phyloP scores from a whole-genome alignment of 2,113 vertebrate genomes.

The Thryonomys swinderianus region DNA sequence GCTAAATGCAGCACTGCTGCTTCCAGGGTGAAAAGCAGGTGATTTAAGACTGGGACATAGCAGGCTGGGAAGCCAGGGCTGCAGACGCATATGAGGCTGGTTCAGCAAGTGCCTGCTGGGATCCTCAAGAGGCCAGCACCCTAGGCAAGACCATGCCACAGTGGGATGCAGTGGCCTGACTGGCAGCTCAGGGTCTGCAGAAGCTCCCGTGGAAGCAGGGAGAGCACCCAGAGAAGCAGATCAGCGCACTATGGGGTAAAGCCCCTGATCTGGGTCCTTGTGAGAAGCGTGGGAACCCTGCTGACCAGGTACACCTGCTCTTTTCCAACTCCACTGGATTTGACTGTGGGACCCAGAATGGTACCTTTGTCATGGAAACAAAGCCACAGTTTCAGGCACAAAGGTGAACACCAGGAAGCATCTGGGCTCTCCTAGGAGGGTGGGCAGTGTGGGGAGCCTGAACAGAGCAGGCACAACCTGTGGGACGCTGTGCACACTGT shows the following conservation, averaged over 20 bases:
- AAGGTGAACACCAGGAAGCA: not conserved
- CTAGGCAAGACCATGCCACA: not conserved
- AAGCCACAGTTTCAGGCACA: not conserved
- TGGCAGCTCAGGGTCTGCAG: not conserved
- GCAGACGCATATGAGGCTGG: not conserved
- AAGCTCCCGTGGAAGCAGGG: not conserved
- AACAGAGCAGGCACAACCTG: too few species aligned
- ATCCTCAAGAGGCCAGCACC: too few species aligned
- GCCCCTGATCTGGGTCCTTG: not conserved
- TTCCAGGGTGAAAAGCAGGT: not conserved
- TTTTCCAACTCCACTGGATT: accelerated
- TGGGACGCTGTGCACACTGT: not conserved
- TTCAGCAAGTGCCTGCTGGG: too few species aligned
- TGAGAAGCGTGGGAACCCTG: accelerated
- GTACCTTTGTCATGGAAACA: too few species aligned
- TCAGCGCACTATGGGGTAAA: not conserved
- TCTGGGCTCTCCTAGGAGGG: too few species aligned
- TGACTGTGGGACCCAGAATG: not conserved
- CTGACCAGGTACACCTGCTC: accelerated
- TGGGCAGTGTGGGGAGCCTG: not conserved
- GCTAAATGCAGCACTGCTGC: not conserved
- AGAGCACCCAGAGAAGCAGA: too few species aligned
- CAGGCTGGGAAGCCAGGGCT: not conserved
- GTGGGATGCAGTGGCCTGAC: not conserved
- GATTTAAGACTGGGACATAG: not conserved